Evolutionary conservation across 2,797 vertebrate genomes (phyloP), one percentile per base, ranked within the genome.

Genomic region (Acrocephalus scirpaceus): DNA sequence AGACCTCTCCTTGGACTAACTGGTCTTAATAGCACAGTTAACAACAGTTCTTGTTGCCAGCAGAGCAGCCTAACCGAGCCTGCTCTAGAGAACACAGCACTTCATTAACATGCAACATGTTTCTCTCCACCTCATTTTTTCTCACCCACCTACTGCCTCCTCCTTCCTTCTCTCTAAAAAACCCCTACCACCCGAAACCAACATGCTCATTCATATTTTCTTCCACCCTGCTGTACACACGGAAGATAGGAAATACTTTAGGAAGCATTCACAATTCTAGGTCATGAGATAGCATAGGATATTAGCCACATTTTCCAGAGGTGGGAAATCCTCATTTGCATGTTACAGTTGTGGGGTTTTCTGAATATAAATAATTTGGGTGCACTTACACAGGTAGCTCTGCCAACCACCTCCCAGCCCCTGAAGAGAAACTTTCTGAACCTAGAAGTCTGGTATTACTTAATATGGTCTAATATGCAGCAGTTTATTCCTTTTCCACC

Each of bases 131-230:
- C 34, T 88, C 84, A 18, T 58, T 70, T 87, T 73, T 94, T 80
- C 85, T 91, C 95, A 92, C 82, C 87, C 70, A 86, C 54, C 66
- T 70, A 83, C 92, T 90, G 47, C 82, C 91, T 77, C 75, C 81
- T 96, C 44, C 70, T 92, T 93, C 75, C 58, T 81, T 81, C 54
- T 53, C 71, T 92, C 70, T 80, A 66, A 94, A 96, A 97, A 79
- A 76, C 82, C 92, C 87, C 85, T 75, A 23, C 26, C 79, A 70
- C 73, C 48, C 29, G 18, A 94, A 95, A 86, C 76, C 38, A 81
- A 23, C n/a, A 53, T 1, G 34, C 45, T 84, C 87, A 93, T 96
- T 96, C 91, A 94, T 86, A 70, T 75, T 81, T 94, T 90, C 76
- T 95, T 76, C 67, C 47, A 83, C 22, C 10, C 48, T 51, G 9